Conservation (phyloP, 1,140 invertebrate genomes). For the Tetramorium parvispinum region DNA sequence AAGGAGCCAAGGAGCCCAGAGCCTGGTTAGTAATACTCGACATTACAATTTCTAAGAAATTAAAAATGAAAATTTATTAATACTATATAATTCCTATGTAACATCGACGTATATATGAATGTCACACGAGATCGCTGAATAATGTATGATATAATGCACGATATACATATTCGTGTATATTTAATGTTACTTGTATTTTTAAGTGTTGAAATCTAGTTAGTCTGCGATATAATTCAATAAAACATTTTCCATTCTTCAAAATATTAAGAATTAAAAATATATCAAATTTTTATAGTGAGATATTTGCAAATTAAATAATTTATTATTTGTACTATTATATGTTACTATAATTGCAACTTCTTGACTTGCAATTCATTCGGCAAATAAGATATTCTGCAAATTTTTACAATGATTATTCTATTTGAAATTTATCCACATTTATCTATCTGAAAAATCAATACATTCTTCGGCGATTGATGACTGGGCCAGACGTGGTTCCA, state of each 20-base stretch:
- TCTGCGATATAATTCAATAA: neutral
- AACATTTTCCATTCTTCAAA: neutral
- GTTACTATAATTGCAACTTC: neutral
- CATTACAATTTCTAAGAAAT: neutral
- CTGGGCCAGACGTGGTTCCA: conserved; percentile 48
- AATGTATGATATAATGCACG: neutral
- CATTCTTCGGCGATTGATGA: conserved; percentile 59
- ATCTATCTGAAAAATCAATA: neutral
- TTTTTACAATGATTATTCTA: neutral
- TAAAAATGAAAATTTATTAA: neutral
- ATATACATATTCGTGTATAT: neutral
- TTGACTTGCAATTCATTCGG: neutral
- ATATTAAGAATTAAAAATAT: neutral
- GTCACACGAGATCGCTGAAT: conserved; percentile 8
- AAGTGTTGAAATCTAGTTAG: neutral
- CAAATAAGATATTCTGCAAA: neutral
- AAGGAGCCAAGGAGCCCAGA: conserved; percentile 91
- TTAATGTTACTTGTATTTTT: neutral
- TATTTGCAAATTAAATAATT: neutral
- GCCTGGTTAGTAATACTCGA: conserved; percentile 87
- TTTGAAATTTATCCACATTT: neutral
- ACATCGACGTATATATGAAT: neutral
- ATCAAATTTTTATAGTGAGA: neutral
- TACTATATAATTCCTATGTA: neutral
- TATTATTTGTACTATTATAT: neutral